Evolutionary conservation across 2,888 invertebrate genomes (phyloP), one percentile per base, ranked within the genome.

Genomic region (Callimorpha dominula): DNA sequence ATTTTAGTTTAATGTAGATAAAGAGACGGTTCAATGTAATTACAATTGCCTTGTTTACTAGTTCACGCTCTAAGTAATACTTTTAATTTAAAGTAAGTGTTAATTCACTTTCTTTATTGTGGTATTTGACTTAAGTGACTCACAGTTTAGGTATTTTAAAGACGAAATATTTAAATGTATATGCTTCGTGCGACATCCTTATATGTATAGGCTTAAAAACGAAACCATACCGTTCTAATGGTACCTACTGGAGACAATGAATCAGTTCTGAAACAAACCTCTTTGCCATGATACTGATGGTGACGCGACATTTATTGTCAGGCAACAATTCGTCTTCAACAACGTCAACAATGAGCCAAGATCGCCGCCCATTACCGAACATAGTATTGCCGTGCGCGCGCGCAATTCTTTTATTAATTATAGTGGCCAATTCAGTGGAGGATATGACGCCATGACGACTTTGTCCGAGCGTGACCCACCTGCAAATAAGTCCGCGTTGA

Each of bases 341-440:
- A 88, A 87, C 88, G 88, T 91, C 91, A 91, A 90, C 90, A 91
- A 88, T 93, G 91, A 91, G 87, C 86, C 90, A 88, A 84, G 89
- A 89, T 83, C 79, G 82, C 85, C 86, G 87, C 82, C 88, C 88
- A 89, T 88, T 88, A 88, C 94, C 94, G 92, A 93, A 94, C 92
- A 94, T 92, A 94, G 94, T 76, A 83, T 87, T 88, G 88, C 87
- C 86, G 90, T 90, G 91, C 87, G 88, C 89, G 87, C 87, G 91
- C 94, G 91, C 94, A 91, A 90, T 92, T 91, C 91, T 95, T 95
- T 95, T 95, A 95, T 95, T 95, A 95, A 95, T 95, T 94, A 91
- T 88, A 85, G 89, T 92, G 89, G 86, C 94, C 94, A 95, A 94
- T 94, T 93, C 89, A 87, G 91, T 87, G 78, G 91, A 95, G 95